Evolutionary conservation across 2,888 invertebrate species (phyloP), one percentile per base, ranked within the genome.

Genomic region (Tenthredo notha): DNA sequence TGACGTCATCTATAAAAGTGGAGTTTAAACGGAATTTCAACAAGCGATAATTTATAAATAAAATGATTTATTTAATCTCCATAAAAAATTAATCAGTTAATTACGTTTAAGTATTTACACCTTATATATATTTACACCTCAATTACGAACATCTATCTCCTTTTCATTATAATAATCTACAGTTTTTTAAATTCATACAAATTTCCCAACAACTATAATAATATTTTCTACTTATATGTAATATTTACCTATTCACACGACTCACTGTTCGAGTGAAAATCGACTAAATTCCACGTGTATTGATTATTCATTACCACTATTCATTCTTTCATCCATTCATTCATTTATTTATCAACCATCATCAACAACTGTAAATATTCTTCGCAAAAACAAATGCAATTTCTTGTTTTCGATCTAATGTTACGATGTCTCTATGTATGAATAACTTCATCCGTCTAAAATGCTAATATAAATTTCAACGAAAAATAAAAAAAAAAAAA

Each of bases 21-120:
- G 54, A 1, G 6, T 54, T n/a, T 54, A 54, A 18, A 18, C 1
- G 6, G n/a, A n/a, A 6, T 54, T 54, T 54, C 1, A 7, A n/a
- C 7, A 7, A 54, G n/a, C 7, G 7, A n/a, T n/a, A n/a, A 54
- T 54, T 54, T 67, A 61, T 40, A 58, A 80, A 80, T 58, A 80
- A 80, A 61, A 40, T 25, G 21, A 40, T 80, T 80, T 80, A 80
- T 80, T 80, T 50, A 78, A 61, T 61, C 29, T 58, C 15, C 80
- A 61, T 80, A 83, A 67, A 67, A 65, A 83, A 67, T 83, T 43
- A 18, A 83, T 40, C 18, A 80, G 21, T 25, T 50, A 67, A 54
- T 83, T 67, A 83, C 29, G 12, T 67, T 67, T 70, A 83, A 83
- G 70, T 83, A 83, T 83, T 83, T 83, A 83, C 83, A 83, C 43